These are phyloP conservation scores for Otis tarda DNA, from an alignment of 2,113 vertebrate species.

Conservation along the genomic window DNA sequence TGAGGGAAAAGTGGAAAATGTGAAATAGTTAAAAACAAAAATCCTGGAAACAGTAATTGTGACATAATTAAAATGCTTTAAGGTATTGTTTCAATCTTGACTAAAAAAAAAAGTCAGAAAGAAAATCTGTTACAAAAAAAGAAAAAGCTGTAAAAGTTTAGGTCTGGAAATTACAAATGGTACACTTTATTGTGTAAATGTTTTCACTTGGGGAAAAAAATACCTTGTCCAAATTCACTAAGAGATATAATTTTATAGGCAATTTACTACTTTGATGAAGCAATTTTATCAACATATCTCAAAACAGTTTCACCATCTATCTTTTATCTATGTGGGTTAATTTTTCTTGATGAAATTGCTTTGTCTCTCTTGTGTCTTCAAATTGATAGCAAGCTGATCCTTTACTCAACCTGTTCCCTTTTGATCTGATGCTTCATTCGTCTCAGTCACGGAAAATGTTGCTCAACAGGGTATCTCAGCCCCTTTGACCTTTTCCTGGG, in stretches of 20 bases:
- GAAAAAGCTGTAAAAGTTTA: background rate
- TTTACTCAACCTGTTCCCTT: conserved; percentile 38
- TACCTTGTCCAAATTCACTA: background rate
- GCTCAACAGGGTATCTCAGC: conserved; percentile 62
- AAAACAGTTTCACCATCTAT: background rate
- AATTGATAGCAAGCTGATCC: conserved; percentile 51
- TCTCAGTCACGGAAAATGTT: conserved; percentile 70
- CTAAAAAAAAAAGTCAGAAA: background rate
- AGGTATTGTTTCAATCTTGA: background rate
- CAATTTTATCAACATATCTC: background rate
- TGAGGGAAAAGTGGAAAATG: background rate
- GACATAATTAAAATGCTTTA: background rate
- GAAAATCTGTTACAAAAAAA: background rate
- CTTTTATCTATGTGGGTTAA: conserved; percentile 51
- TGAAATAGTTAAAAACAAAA: background rate
- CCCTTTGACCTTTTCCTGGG: conserved; percentile 68
- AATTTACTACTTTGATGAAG: background rate
- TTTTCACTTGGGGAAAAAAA: background rate
- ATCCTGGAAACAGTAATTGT: background rate
- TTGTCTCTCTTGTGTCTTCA: conserved; percentile 60
- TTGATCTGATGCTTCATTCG: conserved; percentile 64
- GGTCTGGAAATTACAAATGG: background rate
- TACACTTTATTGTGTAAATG: background rate
- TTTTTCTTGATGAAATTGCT: conserved; percentile 52
- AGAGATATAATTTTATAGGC: background rate